These are phyloP conservation scores for Melanocharis versteri DNA, from an alignment of 2,113 vertebrate species.

Conservation along the genomic window DNA sequence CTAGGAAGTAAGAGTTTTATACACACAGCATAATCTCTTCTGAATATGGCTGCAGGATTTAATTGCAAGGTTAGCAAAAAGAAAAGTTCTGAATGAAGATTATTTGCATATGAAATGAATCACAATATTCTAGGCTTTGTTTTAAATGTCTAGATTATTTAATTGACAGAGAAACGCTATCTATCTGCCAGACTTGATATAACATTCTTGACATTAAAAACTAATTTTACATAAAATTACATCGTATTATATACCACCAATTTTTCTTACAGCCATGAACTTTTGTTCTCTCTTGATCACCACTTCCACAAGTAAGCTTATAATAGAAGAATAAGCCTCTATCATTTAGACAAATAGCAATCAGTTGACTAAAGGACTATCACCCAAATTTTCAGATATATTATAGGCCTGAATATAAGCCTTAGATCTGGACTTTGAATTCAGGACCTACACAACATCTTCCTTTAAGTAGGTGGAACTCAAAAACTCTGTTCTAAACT, in stretches of 20 bases:
- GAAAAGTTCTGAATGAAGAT: neutral
- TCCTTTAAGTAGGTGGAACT: neutral
- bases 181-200: neutral
- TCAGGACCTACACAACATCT: neutral
- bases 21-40: neutral
- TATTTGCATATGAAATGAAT: too few species aligned
- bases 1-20: slow-evolving; percentile 4
- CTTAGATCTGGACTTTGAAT: neutral
- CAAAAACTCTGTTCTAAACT: neutral
- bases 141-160: neutral
- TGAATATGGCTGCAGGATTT: neutral
- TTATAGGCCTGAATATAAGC: neutral
- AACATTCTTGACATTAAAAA: neutral
- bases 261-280: neutral
- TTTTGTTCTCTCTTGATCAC: neutral
- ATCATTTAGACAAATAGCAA: neutral
- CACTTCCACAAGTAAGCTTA: neutral
- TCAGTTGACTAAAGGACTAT: neutral
- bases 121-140: neutral
- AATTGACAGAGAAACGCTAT: neutral
- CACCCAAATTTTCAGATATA: neutral
- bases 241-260: neutral
- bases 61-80: neutral
- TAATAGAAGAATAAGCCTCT: neutral
- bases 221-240: neutral